Evolutionary conservation across 1,140 invertebrate genomes (phyloP).

Genomic region (Diploscapter pachys): DNA sequence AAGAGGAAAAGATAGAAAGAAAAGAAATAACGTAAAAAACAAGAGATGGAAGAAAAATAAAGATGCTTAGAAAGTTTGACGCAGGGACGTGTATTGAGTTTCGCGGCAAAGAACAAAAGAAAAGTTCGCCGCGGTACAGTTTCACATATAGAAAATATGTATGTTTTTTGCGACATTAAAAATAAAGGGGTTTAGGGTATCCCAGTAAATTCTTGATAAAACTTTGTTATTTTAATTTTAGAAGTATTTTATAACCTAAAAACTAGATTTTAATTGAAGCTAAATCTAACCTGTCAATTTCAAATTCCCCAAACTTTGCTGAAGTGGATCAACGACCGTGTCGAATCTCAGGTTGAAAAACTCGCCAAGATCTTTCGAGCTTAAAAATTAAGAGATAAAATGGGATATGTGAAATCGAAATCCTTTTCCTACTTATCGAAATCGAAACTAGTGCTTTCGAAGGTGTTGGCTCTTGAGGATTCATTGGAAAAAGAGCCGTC

Average conservation of each 20-base stretch:
- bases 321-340: constrained; percentile 28
- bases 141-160: no score
- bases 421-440: constrained; percentile 25
- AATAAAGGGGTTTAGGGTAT: no score
- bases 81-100: background rate
- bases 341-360: constrained; percentile 26
- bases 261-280: no score
- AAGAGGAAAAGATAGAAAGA: constrained; percentile 27
- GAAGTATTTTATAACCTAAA: no score
- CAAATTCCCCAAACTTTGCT: constrained; percentile 27
- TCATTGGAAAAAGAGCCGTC: background rate
- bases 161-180: no score
- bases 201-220: no score
- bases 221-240: no score
- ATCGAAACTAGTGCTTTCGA: constrained; percentile 20
- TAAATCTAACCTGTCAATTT: constrained; percentile 27
- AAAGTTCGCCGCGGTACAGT: background rate
- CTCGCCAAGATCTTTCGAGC: constrained; percentile 28
- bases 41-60: no score
- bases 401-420: background rate
- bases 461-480: constrained; percentile 23
- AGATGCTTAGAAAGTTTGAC: no score
- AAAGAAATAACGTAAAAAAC: background rate
- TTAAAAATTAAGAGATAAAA: background rate
- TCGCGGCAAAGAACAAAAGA: background rate